Base-by-base conservation (phyloP, 1,140 invertebrate genomes). In the Leptoteleia sp. region DNA sequence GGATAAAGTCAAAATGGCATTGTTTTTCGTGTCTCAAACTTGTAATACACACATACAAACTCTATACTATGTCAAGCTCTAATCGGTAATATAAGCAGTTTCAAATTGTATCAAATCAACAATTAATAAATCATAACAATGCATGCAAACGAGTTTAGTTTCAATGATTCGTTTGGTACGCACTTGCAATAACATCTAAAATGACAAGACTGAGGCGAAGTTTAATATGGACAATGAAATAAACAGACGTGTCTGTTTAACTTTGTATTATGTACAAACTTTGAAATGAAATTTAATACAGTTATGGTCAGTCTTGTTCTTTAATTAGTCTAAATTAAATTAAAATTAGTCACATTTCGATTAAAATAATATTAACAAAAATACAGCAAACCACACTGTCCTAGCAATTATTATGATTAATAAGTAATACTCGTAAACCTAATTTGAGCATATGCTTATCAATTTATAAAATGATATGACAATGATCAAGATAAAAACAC, bases 301-400 rank as follows among this genome's bases (percentile, higher is more conserved):
- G 6, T 3, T 25, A 25, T 3, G 6, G 22, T 25, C 22, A 3
- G 22, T 3, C 22, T 25, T 3, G 6, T 25, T 25, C 6, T 25
- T 25, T 3, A 25, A 25, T 25, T 25, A 25, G 22, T 25, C 6
- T 25, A 25, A 3, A 25, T 25, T 3, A 25, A 25, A 25, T 42
- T 0, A 9, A 15, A 35, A 65, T 43, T 54, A 52, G 55, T 61
- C 11, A 42, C 25, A 54, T 8, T 45, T 12, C 11, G 35, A 38
- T 37, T 37, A 35, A 54, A 52, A 65, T 25, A 47, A 61, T 15
- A 47, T 7, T 48, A 43, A 71, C 1, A 71, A 80, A 70, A 85
- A 54, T 83, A 88, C 87, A 88, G 86, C 88, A 89, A 89, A 89
- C 85, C 80, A 85, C 86, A 89, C 87, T 85, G 71, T 80, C 83